Evolutionary conservation across 2,797 vertebrate genomes (phyloP).

Genomic region (Erpetoichthys calabaricus): DNA sequence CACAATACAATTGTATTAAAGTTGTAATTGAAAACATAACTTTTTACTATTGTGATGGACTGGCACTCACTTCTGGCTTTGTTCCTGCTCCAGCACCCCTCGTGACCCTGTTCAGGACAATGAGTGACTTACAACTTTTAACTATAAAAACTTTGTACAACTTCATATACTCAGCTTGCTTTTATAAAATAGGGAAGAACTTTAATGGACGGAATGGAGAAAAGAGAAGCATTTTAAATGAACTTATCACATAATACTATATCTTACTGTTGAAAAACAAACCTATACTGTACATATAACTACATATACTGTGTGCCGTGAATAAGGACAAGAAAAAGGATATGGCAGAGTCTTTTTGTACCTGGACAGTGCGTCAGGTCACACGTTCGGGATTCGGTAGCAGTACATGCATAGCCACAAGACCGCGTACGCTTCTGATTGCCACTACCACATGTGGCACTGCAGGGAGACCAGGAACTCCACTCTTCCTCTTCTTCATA

Average conservation of each 20-base stretch:
- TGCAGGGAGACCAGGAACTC: conserved; percentile 77
- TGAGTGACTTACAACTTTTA: no score
- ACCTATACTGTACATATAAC: not conserved
- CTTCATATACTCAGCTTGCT: no score
- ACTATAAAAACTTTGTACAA: no score
- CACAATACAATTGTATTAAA: no score
- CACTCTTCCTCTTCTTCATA: conserved; percentile 67
- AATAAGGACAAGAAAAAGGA: not conserved
- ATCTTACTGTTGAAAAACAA: not conserved
- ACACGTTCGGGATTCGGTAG: conserved; percentile 65
- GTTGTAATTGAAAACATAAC: no score
- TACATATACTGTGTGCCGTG: not conserved
- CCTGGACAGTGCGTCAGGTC: conserved; percentile 63
- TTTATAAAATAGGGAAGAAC: no score
- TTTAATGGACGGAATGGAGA: no score
- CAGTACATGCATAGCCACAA: conserved; percentile 72
- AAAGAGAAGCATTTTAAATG: no score
- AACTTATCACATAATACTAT: not conserved
- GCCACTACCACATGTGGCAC: conserved; percentile 62
- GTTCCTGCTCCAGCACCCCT: no score
- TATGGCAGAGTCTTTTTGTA: conserved; percentile 28
- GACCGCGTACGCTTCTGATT: conserved; percentile 69
- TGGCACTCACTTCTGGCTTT: no score
- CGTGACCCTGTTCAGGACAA: no score
- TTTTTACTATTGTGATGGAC: no score